Conservation (phyloP, 2,113 vertebrate species). For the Callospermophilus lateralis region DNA sequence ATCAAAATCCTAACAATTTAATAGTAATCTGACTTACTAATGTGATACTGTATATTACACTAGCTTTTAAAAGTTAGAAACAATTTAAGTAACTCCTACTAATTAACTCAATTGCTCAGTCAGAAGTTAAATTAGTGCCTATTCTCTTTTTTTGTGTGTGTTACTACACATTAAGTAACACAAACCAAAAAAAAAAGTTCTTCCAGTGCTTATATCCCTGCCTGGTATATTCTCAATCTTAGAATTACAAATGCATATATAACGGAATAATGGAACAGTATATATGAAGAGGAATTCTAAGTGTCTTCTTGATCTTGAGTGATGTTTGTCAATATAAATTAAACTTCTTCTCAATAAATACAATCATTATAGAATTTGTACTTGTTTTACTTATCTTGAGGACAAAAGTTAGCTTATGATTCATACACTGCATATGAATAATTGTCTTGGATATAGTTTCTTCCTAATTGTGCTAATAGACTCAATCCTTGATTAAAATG, state of each 20-base stretch:
- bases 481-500: conserved; percentile 6
- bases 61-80: background rate
- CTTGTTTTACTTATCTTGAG: background rate
- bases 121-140: background rate
- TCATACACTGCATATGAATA: background rate
- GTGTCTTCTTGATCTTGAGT: background rate
- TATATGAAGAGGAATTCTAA: background rate
- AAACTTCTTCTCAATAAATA: background rate
- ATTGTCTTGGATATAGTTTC: background rate
- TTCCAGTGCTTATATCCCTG: rapidly evolving
- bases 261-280: background rate
- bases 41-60: background rate
- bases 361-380: background rate
- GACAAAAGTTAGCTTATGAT: background rate
- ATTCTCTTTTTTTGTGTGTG: background rate
- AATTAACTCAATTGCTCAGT: background rate
- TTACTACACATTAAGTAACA: background rate
- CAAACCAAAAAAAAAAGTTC: too few relatives aligned
- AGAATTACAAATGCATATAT: background rate
- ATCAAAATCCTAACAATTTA: background rate
- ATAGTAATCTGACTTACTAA: background rate
- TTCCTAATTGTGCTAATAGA: background rate
- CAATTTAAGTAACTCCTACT: background rate
- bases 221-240: background rate
- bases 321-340: background rate